Evolutionary conservation across 2,797 vertebrate species (phyloP).

Genomic region (Amphiprion clarkii): DNA sequence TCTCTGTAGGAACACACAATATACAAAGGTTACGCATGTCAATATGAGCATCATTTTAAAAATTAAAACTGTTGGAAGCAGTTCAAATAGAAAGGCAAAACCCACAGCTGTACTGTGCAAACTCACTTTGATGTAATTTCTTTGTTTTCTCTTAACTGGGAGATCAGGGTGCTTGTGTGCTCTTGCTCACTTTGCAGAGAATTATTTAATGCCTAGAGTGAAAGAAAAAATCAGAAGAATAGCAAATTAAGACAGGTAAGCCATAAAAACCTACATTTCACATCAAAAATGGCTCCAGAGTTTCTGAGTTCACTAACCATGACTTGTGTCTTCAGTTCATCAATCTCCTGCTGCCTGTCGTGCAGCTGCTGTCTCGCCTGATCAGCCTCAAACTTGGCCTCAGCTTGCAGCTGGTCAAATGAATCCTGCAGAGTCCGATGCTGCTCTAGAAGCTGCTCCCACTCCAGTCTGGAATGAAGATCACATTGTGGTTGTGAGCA

Average conservation of each 20-base stretch:
- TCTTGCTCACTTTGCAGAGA: conserved; percentile 89
- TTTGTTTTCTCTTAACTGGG: conserved; percentile 92
- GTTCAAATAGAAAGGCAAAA: not conserved
- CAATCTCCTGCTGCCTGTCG: conserved; percentile 85
- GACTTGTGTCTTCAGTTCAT: conserved; percentile 86
- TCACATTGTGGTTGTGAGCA: not conserved
- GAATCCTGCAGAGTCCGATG: conserved; percentile 92
- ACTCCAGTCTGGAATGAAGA: conserved; percentile 87
- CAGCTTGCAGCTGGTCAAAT: conserved; percentile 93
- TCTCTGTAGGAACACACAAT: conserved; percentile 82
- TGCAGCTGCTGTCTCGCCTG: conserved; percentile 88
- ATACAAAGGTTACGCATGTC: not conserved
- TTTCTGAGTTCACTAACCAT: conserved; percentile 64
- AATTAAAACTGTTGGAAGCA: not conserved
- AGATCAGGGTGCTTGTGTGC: conserved; percentile 85
- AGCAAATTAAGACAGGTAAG: conserved; percentile 3
- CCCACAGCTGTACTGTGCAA: not conserved
- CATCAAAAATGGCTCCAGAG: not conserved
- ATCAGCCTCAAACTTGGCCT: conserved; percentile 93
- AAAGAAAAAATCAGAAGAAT: not conserved
- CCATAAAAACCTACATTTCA: conserved; percentile 3
- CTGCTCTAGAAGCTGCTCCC: conserved; percentile 92
- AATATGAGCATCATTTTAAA: conserved; percentile 13
- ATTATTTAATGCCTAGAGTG: conserved; percentile 85
- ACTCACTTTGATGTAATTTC: conserved; percentile 94